Base-by-base conservation (phyloP, 2,888 invertebrate species). In the Melieria crassipennis region DNA sequence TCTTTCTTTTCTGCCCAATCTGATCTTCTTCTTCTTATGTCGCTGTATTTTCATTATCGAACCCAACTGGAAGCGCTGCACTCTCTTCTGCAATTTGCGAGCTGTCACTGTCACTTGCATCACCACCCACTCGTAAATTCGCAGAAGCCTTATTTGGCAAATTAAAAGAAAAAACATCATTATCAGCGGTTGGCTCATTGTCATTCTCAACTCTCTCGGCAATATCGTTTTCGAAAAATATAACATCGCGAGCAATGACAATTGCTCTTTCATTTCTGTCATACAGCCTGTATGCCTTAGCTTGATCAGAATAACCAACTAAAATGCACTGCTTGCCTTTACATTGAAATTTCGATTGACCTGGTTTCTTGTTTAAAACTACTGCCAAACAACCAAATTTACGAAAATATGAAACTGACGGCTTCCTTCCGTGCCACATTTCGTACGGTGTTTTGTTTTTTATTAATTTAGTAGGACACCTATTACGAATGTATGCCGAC, bases 381-480 rank as follows among this genome's bases (percentile, higher is more conserved):
- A 75, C 62, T 10, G 73, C 67, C 7, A 67, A 72, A 7, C 65
- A 73, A 16, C 71, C 75, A 71, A 77, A 75, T 9, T 43, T 71
- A 13, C 62, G 58, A 13, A 75, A 62, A 65, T 77, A 70, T 42
- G 70, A 52, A 30, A 75, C 65, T 16, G 64, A 50, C 13, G 75
- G 70, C 52, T 72, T 73, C 11, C 48, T 68, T 4, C 69, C 66
- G 69, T 47, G 58, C 75, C 73, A 75, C 11, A 69, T 76, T 72
- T 77, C 75, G 50, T 74, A 75, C 4, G 77, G 76, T 46, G 75
- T 77, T n/a, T 69, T 60, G 3, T 73, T 52, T 4, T 70, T 48
- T 47, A 76, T 57, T n/a, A 65, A 64, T 61, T 62, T 75, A 4
- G 75, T 74, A 11, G 70, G 68, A n/a, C 48, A 73, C 48, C 67